phyloP scores from a whole-genome alignment of 1,140 invertebrate genomes.

The Drosophila equinoxialis region DNA sequence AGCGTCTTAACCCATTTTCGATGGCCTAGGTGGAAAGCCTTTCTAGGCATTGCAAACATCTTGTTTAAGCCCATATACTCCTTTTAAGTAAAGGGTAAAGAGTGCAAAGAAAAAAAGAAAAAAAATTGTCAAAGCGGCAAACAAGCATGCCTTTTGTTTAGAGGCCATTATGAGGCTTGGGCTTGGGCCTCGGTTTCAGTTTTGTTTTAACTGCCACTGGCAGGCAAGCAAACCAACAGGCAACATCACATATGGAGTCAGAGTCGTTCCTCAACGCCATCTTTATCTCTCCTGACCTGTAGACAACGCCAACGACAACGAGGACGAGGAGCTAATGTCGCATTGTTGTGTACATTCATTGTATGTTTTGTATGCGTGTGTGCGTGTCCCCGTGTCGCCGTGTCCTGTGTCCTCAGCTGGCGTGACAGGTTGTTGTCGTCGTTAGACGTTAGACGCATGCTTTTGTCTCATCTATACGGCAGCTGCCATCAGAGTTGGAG shows the following conservation, averaged over 20 bases:
- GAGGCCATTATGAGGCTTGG: slow-evolving; percentile 53
- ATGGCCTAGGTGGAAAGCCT: too few relatives aligned
- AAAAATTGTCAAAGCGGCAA: slow-evolving; percentile 1
- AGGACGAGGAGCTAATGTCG: slow-evolving; percentile 59
- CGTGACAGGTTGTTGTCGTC: slow-evolving; percentile 76
- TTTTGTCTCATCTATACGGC: slow-evolving; percentile 66
- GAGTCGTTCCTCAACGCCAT: slow-evolving; percentile 17
- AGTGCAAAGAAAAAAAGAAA: not conserved
- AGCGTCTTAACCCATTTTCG: too few relatives aligned
- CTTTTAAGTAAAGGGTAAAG: not conserved
- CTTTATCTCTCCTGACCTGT: slow-evolving; percentile 18
- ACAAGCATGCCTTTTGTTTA: slow-evolving; percentile 74
- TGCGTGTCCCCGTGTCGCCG: slow-evolving; percentile 4
- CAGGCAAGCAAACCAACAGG: slow-evolving; percentile 11
- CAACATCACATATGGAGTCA: slow-evolving; percentile 43
- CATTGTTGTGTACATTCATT: slow-evolving; percentile 62
- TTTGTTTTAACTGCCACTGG: slow-evolving; percentile 39
- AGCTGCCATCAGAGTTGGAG: slow-evolving; percentile 60
- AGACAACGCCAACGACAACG: slow-evolving; percentile 37
- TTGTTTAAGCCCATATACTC: not conserved
- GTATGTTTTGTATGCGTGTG: slow-evolving; percentile 14
- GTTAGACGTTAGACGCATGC: slow-evolving; percentile 65
- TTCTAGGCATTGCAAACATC: not conserved
- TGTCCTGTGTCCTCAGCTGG: slow-evolving; percentile 59
- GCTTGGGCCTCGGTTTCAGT: slow-evolving; percentile 48